Evolutionary conservation across 2,113 vertebrate species (phyloP).

Genomic region (Argyrosomus japonicus): DNA sequence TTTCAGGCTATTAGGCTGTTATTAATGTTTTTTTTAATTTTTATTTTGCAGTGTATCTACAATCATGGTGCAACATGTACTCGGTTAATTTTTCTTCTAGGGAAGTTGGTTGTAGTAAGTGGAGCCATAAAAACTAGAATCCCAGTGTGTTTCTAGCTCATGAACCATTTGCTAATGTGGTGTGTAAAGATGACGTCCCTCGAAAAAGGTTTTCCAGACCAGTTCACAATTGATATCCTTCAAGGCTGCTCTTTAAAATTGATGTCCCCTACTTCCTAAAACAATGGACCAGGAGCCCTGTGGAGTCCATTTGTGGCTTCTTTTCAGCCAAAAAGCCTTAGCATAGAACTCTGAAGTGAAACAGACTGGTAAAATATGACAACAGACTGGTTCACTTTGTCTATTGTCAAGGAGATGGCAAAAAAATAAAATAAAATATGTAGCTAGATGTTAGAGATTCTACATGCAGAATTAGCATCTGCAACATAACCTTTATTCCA

Average conservation of each 20-base stretch:
- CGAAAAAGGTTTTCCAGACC: background rate
- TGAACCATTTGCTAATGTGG: background rate
- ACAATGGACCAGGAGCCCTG: background rate
- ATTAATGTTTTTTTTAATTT: background rate
- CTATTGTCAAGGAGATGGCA: background rate
- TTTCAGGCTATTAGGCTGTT: background rate
- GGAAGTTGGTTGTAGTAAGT: background rate
- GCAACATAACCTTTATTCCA: background rate
- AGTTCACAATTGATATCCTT: slow-evolving; percentile 18
- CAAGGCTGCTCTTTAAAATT: background rate
- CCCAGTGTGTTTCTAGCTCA: background rate
- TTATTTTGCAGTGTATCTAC: background rate
- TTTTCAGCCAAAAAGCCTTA: background rate
- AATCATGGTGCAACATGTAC: background rate
- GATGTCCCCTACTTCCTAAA: slow-evolving; percentile 26
- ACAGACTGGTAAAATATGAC: slow-evolving; percentile 4
- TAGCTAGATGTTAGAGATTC: background rate
- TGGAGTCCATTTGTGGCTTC: slow-evolving; percentile 24
- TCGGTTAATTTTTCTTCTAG: background rate
- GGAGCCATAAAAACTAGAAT: background rate
- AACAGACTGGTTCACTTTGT: slow-evolving; percentile 1
- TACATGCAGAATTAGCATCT: background rate
- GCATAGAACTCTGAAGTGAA: background rate
- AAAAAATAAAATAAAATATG: background rate
- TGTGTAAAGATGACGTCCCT: background rate